Base-by-base conservation (phyloP, 2,888 invertebrate species). In the Diaperis boleti region DNA sequence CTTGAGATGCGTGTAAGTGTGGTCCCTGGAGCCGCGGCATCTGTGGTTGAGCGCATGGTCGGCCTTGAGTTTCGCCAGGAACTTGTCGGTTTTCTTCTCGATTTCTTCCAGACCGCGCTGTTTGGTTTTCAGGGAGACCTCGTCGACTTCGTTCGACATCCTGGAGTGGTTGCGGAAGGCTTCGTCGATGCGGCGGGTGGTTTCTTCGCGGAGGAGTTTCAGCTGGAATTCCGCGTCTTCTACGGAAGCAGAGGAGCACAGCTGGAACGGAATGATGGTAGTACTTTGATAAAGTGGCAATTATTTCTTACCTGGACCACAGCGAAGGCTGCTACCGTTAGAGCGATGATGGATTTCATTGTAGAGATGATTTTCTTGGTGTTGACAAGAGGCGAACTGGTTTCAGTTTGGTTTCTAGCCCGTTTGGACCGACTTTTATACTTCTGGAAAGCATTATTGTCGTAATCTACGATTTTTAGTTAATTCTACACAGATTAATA, bases 61-160 rank as follows among this genome's bases (percentile, higher is more conserved):
- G n/a, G 42, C 42, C 11, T 42, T 10, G 11, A 42, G 42, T 20
- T 42, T 42, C 2, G 17, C 20, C 3, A 4, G 10, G 42, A 18
- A 14, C 20, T 42, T 42, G 18, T 42, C 17, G 17, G 18, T 18
- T 18, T 42, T 42, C 20, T 42, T 42, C 17, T 42, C 18, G 6
- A 42, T 42, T 42, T 42, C 42, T 5, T 10, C 20, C n/a, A 10
- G 1, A 3, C 42, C 42, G 20, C 17, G 20, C 20, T 42, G 18
- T 10, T 42, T 42, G 4, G 42, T 11, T 10, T 10, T 20, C 1
- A 42, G 42, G 10, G 42, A n/a, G 2, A 17, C 20, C 3, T 14
- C 42, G 20, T 42, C 42, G 20, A 42, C 17, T 18, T 42, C 42
- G 17, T 42, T 42, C n/a, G 42, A 42, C 42, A 42, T 42, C 10